Percentiles rank a stretch among this genome's conserved stretches.
Evolutionary conservation across 2,888 invertebrate genomes (phyloP).

Genomic region (Andrena minutula): DNA sequence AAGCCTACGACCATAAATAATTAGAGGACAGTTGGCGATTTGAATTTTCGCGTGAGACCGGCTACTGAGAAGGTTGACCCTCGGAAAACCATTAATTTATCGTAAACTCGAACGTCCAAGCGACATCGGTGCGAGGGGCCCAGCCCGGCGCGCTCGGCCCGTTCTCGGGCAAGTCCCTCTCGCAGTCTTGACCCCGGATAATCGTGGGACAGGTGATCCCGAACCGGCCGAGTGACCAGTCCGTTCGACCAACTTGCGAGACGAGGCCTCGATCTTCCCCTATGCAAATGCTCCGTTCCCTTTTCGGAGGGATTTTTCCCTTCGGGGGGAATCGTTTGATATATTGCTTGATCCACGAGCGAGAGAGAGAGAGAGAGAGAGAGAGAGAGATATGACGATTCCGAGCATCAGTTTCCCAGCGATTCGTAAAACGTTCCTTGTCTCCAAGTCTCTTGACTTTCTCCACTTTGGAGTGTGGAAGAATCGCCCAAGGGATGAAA

Average conservation of each 20-base stretch:
- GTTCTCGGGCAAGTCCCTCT: constrained; percentile 63
- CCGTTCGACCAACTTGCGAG: constrained; percentile 58
- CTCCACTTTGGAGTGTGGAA: background rate
- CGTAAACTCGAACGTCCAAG: constrained; percentile 77
- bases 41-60: constrained; percentile 77
- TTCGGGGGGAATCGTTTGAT: constrained; percentile 67
- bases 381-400: constrained; percentile 34
- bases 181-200: constrained; percentile 82
- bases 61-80: constrained; percentile 57
- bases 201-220: constrained; percentile 83
- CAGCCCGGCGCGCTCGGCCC: background rate
- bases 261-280: constrained; percentile 68
- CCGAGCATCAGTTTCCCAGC: constrained; percentile 45
- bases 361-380: constrained; percentile 4
- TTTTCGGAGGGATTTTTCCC: constrained; percentile 57
- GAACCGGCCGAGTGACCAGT: constrained; percentile 78
- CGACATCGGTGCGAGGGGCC: constrained; percentile 60
- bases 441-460: background rate
- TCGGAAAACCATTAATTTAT: constrained; percentile 83
- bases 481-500: background rate
- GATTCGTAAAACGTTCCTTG: background rate
- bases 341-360: constrained; percentile 63
- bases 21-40: constrained; percentile 72
- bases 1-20: constrained; percentile 75
- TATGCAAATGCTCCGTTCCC: constrained; percentile 75